phyloP scores from a whole-genome alignment of 2,888 invertebrate genomes.

The Meandrusa payeni region DNA sequence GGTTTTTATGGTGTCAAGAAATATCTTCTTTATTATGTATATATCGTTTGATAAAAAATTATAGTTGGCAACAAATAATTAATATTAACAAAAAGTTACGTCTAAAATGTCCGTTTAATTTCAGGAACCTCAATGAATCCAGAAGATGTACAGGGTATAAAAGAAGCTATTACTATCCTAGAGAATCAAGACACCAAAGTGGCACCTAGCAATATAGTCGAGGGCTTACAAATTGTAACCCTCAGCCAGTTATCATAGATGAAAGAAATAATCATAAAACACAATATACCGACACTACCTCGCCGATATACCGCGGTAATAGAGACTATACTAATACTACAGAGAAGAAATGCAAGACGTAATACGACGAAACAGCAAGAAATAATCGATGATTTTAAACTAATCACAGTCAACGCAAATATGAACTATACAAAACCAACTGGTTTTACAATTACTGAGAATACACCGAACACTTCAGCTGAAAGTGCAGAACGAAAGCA shows the following conservation, averaged over 20 bases:
- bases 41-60: too few relatives aligned
- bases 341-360: constrained; percentile 36
- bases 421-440: constrained; percentile 45
- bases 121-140: constrained; percentile 57
- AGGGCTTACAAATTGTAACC: constrained; percentile 44
- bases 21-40: too few relatives aligned
- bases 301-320: constrained; percentile 62
- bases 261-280: constrained; percentile 54
- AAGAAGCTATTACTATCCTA: constrained; percentile 68
- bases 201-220: constrained; percentile 29
- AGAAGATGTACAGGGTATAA: constrained; percentile 64
- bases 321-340: constrained; percentile 49
- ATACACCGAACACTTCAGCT: constrained; percentile 31
- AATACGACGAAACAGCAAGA: constrained; percentile 37
- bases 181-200: constrained; percentile 55
- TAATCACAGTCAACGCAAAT: constrained; percentile 51
- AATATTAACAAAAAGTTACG: too few relatives aligned
- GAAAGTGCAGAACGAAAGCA: constrained; percentile 51
- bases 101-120: background rate
- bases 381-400: constrained; percentile 40
- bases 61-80: too few relatives aligned
- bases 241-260: constrained; percentile 52
- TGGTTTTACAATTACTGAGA: constrained; percentile 23
- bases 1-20: too few relatives aligned
- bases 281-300: constrained; percentile 40